Percentiles rank a stretch among this genome's conserved stretches.
Conservation (phyloP, 2,888 invertebrate species). For the Entomobrya proxima region DNA sequence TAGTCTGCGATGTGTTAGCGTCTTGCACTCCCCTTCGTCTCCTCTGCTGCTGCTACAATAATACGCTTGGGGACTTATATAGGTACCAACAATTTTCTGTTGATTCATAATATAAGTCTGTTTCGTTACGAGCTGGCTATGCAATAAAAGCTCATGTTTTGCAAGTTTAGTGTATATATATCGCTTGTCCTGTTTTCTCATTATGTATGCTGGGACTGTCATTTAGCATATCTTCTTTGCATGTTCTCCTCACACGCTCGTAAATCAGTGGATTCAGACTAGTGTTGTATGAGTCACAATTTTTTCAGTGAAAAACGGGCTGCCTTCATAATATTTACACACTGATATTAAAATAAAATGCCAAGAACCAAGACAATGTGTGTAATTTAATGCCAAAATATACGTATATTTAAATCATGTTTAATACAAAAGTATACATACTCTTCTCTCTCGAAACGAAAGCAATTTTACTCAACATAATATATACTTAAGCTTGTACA, state of each 20-base stretch:
- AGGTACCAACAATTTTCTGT: background rate
- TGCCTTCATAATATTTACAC: slow-evolving; percentile 3
- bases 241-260: slow-evolving; percentile 58
- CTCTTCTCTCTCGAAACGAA: no score
- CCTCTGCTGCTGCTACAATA: background rate
- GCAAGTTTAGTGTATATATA: no score
- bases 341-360: no score
- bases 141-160: slow-evolving; percentile 32
- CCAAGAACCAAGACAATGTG: background rate
- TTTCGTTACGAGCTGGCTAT: no score
- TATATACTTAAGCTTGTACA: no score
- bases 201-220: slow-evolving; percentile 66
- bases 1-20: background rate
- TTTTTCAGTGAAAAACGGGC: background rate
- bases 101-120: background rate
- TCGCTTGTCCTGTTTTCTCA: slow-evolving; percentile 49
- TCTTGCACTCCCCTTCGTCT: no score
- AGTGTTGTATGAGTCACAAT: slow-evolving; percentile 1
- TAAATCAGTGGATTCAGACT: slow-evolving; percentile 62
- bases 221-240: slow-evolving; percentile 63
- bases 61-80: background rate
- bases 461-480: no score
- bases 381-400: background rate
- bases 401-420: no score
- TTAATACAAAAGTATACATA: no score